These are phyloP conservation scores for Lamprotornis superbus DNA, from an alignment of 2,113 vertebrate genomes.

Conservation along the genomic window DNA sequence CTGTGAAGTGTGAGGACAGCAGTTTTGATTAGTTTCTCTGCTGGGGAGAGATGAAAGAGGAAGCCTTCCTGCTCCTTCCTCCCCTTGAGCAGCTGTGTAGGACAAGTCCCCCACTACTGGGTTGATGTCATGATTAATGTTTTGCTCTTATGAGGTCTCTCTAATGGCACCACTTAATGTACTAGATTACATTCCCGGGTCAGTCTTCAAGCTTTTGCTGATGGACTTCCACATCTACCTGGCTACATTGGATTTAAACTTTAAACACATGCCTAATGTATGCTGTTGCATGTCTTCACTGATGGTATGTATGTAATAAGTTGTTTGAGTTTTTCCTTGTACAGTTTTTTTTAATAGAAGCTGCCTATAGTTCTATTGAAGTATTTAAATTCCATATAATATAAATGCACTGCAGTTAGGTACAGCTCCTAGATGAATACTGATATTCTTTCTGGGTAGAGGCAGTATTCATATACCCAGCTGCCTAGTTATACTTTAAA, in stretches of 20 bases:
- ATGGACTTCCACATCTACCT: neutral
- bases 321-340: neutral
- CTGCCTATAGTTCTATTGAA: neutral
- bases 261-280: neutral
- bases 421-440: neutral
- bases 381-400: neutral
- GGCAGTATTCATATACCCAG: neutral
- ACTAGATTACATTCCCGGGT: neutral
- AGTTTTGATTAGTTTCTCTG: neutral
- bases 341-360: neutral
- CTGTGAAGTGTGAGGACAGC: neutral
- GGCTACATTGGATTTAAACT: neutral
- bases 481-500: neutral
- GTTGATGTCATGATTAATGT: neutral
- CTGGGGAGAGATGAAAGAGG: neutral
- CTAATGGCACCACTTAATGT: neutral
- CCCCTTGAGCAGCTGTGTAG: neutral
- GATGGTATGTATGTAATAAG: neutral
- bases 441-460: neutral
- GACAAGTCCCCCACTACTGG: neutral
- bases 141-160: neutral
- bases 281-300: neutral
- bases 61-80: neutral
- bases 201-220: neutral
- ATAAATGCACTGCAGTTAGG: neutral